Evolutionary conservation across 2,888 invertebrate genomes (phyloP).

Genomic region (Xestia sexstrigata): DNA sequence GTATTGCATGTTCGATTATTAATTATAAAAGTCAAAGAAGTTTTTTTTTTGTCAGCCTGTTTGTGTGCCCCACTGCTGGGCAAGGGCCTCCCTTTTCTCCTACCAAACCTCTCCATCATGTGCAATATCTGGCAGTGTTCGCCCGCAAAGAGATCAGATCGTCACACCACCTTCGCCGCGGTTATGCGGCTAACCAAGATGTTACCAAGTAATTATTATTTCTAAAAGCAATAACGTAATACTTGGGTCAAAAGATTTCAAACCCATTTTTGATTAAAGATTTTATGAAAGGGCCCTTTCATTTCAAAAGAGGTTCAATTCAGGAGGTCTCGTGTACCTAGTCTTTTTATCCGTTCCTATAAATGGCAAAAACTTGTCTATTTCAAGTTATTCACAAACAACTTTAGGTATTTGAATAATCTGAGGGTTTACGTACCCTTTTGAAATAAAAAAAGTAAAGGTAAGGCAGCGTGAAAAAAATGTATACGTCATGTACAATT

Average conservation of each 20-base stretch:
- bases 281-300: not conserved
- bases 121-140: too few relatives aligned
- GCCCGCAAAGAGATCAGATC: too few relatives aligned
- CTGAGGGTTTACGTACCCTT: conserved; percentile 24
- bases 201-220: not conserved
- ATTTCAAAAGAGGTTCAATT: not conserved
- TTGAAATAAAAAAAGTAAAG: conserved; percentile 8
- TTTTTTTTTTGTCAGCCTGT: too few relatives aligned
- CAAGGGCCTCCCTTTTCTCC: too few relatives aligned
- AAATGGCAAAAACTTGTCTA: conserved; percentile 23
- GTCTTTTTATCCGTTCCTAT: conserved; percentile 10
- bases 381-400: conserved; percentile 31
- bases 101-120: too few relatives aligned
- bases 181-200: too few relatives aligned
- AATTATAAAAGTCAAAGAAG: not conserved
- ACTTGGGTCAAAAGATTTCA: not conserved
- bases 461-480: conserved; percentile 2
- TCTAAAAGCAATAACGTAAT: not conserved
- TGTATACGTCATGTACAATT: conserved; percentile 20
- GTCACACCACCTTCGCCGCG: too few relatives aligned
- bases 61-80: too few relatives aligned
- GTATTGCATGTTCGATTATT: not conserved
- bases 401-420: conserved; percentile 44
- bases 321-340: not conserved
- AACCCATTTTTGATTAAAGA: not conserved